Evolutionary conservation across 2,113 vertebrate species (phyloP), one percentile per base, ranked within the genome.

Genomic region (Amazona vittata): DNA sequence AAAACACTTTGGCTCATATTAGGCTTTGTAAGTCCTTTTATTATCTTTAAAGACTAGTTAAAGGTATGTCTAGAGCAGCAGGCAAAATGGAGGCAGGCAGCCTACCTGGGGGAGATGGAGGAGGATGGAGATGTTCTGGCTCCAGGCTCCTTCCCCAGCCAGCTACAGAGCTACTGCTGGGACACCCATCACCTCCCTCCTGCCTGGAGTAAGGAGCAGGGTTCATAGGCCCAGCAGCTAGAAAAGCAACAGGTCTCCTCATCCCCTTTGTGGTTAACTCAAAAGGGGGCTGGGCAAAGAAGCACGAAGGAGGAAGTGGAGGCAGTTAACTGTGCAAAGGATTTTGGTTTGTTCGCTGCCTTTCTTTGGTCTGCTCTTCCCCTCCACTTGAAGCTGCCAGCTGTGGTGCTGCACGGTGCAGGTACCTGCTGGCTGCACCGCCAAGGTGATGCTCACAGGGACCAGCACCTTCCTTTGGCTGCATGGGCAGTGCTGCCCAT

Each of bases 1-100:
- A 93, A 96, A 94, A 91, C 93, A 95, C 95, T 94, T 95, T 94
- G 94, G 87, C 83, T 96, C 86, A 65, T 24, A 79, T 89, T 71
- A 96, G 68, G 95, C 96, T 95, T 96, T 96, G 46, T 71, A 93
- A 81, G 83, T 91, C 94, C 91, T 96, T 94, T 96, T 47, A 79
- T 96, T 95, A 94, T 67, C 94, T 92, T 94, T 91, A 94, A 94
- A 94, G 94, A 57, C 55, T 77, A 9, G 74, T 96, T 91, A 97
- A 95, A 96, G 86, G 94, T 83, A 26, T 4, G 57, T 33, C 89
- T 92, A n/a, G 1, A 6, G 69, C 5, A 19, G 92, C 90, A 75
- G 93, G 90, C 44, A 59, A 60, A 65, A 82, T 12, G 81, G 87
- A 94, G 60, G 71, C 60, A 90, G 89, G 92, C 73, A 81, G 79